These are phyloP conservation scores for Peromyscus maniculatus DNA, from an alignment of 2,113 vertebrate species.

Conservation along the genomic window DNA sequence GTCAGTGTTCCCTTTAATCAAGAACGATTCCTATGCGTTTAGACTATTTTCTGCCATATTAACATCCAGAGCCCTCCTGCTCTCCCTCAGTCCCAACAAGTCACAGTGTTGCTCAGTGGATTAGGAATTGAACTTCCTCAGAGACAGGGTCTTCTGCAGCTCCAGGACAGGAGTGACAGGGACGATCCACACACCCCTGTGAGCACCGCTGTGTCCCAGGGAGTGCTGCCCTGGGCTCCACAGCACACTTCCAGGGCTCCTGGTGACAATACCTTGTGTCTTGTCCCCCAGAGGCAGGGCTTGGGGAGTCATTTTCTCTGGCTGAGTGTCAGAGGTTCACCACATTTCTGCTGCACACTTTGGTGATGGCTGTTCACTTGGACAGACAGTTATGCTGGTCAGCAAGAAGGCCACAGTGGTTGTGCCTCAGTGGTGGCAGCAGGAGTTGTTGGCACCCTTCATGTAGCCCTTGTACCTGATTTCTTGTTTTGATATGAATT, in stretches of 20 bases:
- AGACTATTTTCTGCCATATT: background rate
- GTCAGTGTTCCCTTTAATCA: background rate
- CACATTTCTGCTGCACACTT: background rate
- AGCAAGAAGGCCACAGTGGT: background rate
- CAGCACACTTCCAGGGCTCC: background rate
- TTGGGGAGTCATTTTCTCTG: background rate
- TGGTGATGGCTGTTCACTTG: background rate
- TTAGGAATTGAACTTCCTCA: background rate
- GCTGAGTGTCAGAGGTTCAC: background rate
- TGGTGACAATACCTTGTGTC: background rate
- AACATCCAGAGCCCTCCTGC: background rate
- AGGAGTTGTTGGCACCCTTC: background rate
- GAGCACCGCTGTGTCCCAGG: background rate
- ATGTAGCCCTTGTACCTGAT: accelerated
- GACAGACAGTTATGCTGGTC: background rate
- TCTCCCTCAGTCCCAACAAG: background rate
- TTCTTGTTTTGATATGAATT: background rate
- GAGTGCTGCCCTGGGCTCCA: background rate
- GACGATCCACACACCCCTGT: background rate
- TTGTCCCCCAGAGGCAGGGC: background rate
- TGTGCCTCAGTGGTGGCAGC: background rate
- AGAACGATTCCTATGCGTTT: background rate
- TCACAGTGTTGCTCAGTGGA: no score
- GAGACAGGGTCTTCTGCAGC: background rate
- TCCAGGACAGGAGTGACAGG: background rate